A percentile compares a stretch with the other conserved stretches of the same genome.
These are phyloP conservation scores for Battus philenor DNA, from an alignment of 1,140 invertebrate species.

Conservation along the genomic window DNA sequence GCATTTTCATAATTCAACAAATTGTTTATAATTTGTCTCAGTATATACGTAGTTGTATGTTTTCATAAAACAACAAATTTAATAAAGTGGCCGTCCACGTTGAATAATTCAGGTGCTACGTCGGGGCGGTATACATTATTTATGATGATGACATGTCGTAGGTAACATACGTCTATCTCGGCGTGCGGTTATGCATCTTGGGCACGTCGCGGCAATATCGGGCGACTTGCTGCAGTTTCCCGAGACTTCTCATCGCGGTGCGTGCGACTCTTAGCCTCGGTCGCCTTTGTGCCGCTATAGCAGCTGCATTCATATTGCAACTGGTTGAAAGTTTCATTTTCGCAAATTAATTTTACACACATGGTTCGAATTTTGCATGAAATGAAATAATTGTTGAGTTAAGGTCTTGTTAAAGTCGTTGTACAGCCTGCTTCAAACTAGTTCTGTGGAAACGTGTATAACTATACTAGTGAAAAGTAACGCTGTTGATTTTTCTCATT, in stretches of 20 bases:
- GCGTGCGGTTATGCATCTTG: conserved; percentile 64
- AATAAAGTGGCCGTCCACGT: conserved; percentile 64
- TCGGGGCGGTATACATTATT: conserved; percentile 61
- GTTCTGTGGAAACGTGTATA: no score
- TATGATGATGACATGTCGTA: conserved; percentile 67
- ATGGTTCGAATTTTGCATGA: no score
- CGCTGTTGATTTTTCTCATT: no score
- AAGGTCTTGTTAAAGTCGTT: no score
- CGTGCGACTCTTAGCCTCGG: neutral
- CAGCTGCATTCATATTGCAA: no score
- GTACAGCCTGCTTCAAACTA: no score
- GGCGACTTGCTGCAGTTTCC: conserved; percentile 33
- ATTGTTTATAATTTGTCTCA: conserved; percentile 48
- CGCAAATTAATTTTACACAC: neutral
- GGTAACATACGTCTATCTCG: conserved; percentile 56
- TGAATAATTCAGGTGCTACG: conserved; percentile 62
- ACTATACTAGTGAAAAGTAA: no score
- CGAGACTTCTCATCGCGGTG: conserved; percentile 12
- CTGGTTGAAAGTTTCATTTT: no score
- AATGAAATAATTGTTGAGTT: no score
- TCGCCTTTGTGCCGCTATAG: no score
- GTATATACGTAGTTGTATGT: conserved; percentile 34
- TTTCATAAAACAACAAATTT: conserved; percentile 71
- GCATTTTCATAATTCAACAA: conserved; percentile 15
- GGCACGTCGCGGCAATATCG: conserved; percentile 59